Percentiles rank a stretch among this genome's conserved stretches.
Evolutionary conservation across 2,888 invertebrate species (phyloP).

Genomic region (Agrochola macilenta): DNA sequence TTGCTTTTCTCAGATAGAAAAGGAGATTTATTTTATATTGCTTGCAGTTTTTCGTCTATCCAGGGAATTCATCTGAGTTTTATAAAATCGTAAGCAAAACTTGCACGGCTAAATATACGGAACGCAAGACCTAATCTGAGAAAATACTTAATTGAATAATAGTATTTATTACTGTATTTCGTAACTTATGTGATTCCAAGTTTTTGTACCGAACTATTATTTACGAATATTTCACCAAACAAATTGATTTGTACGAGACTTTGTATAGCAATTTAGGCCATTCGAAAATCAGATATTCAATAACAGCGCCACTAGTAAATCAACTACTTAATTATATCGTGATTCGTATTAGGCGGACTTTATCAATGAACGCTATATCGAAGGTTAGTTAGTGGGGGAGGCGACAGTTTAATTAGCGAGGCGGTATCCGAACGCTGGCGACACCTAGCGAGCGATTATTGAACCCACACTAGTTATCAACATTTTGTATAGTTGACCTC

Average conservation of each 20-base stretch:
- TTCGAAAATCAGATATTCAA: slow-evolving; percentile 22
- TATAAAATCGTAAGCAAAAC: background rate
- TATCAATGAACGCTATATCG: slow-evolving; percentile 68
- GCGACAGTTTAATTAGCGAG: slow-evolving; percentile 73
- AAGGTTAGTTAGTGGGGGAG: slow-evolving; percentile 61
- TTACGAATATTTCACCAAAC: background rate
- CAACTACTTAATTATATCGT: slow-evolving; percentile 13
- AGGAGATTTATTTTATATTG: slow-evolving; percentile 55
- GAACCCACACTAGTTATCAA: slow-evolving; percentile 32
- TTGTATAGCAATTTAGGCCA: background rate
- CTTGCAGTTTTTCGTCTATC: slow-evolving; percentile 36
- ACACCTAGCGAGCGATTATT: slow-evolving; percentile 35
- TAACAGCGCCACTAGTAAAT: slow-evolving; percentile 18
- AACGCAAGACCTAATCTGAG: background rate
- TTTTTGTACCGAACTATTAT: background rate
- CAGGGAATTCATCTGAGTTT: slow-evolving; percentile 6
- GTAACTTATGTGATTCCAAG: background rate
- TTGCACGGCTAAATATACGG: background rate
- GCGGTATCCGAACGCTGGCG: slow-evolving; percentile 8
- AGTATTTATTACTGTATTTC: background rate
- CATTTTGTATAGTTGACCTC: slow-evolving; percentile 5
- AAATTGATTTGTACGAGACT: background rate
- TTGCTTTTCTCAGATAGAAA: slow-evolving; percentile 48
- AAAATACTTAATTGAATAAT: too few relatives aligned
- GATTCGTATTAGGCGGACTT: slow-evolving; percentile 52